Percentiles rank a stretch among this genome's conserved stretches.
phyloP scores from a whole-genome alignment of 2,797 vertebrate species.

The Fringilla coelebs region DNA sequence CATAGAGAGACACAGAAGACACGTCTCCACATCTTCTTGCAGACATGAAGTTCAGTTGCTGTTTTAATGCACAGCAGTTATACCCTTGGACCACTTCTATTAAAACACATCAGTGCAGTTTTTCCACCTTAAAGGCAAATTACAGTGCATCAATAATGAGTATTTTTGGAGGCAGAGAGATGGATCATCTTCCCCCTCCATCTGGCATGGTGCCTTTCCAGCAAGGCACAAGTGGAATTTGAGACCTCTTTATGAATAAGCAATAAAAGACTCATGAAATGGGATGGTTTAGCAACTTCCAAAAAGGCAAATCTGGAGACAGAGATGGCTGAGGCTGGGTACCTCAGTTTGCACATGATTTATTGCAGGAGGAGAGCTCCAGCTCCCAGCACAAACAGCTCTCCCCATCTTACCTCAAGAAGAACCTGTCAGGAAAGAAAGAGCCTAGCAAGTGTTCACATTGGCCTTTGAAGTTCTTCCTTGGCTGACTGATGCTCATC shows the following conservation, averaged over 20 bases:
- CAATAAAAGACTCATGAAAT: background rate
- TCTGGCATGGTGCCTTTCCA: background rate
- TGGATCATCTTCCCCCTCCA: background rate
- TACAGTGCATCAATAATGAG: background rate
- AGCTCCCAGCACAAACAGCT: background rate
- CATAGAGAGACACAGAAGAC: too few relatives aligned
- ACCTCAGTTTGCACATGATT: background rate
- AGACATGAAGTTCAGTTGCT: background rate
- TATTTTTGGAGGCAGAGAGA: background rate
- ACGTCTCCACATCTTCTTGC: background rate
- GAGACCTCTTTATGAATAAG: background rate
- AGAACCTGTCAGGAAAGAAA: conserved; percentile 33
- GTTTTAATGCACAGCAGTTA: background rate
- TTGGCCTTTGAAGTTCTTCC: conserved; percentile 44
- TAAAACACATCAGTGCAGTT: background rate
- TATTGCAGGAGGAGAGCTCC: background rate
- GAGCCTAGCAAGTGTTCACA: background rate
- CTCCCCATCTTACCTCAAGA: conserved; percentile 11
- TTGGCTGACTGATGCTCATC: conserved; percentile 52
- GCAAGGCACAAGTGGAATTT: background rate
- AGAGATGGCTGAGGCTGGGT: background rate
- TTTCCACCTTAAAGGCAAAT: background rate
- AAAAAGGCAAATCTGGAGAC: background rate
- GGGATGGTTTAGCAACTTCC: background rate
- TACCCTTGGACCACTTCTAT: background rate